Conservation (phyloP, 2,797 vertebrate genomes). For the Peromyscus aztecus region DNA sequence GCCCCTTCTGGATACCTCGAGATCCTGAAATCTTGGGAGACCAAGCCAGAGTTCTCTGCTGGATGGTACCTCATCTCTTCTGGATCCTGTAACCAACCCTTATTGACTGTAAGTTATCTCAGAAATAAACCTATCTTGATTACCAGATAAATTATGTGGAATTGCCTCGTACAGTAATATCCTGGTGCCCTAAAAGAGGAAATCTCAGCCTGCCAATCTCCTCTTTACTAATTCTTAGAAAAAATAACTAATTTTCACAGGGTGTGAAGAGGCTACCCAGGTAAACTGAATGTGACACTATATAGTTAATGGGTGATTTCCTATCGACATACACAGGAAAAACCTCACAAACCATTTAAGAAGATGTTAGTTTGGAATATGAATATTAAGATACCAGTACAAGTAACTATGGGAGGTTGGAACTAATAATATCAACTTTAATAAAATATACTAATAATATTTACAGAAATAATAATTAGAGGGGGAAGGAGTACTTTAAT, state of each 20-base stretch:
- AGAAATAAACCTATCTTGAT: too few species aligned
- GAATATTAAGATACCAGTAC: neutral
- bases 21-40: too few species aligned
- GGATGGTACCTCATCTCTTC: too few species aligned
- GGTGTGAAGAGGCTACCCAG: neutral
- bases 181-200: neutral
- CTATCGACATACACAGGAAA: neutral
- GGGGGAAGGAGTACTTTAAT: neutral
- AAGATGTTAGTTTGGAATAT: neutral
- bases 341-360: neutral
- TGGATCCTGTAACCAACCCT: too few species aligned
- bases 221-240: neutral
- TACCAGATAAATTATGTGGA: too few species aligned
- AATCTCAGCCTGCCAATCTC: neutral
- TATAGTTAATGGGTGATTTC: neutral
- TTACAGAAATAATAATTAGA: neutral
- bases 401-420: neutral
- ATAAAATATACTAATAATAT: neutral
- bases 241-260: neutral
- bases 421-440: neutral
- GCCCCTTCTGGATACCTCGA: too few species aligned
- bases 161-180: too few species aligned
- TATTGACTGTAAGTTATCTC: too few species aligned
- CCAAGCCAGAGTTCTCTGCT: too few species aligned
- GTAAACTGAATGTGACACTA: neutral